Conservation (phyloP, 2,797 vertebrate genomes). For the Darevskia nairensis region DNA sequence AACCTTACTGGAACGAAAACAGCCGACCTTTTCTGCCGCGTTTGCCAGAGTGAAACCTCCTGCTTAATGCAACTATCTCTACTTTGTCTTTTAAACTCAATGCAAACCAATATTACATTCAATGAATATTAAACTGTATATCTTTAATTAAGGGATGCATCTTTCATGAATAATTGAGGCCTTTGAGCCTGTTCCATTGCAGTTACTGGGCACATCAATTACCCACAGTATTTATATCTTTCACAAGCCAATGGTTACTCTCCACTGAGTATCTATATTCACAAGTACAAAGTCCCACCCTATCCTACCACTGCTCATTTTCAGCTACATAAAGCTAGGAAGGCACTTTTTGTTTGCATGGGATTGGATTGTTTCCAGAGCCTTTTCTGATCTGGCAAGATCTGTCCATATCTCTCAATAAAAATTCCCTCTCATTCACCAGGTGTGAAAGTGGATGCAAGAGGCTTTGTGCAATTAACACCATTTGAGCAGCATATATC, state of each 20-base stretch:
- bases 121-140: too few relatives aligned
- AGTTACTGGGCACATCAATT: background rate
- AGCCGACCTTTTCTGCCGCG: too few relatives aligned
- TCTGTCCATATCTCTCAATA: conserved; percentile 5
- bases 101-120: too few relatives aligned
- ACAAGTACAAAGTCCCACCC: background rate
- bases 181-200: background rate
- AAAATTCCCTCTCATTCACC: conserved; percentile 33
- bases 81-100: too few relatives aligned
- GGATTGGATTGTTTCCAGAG: background rate
- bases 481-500: conserved; percentile 61
- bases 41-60: too few relatives aligned
- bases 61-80: too few relatives aligned
- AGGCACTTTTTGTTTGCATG: background rate
- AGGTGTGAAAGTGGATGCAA: conserved; percentile 57
- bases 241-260: background rate
- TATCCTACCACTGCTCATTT: background rate
- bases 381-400: background rate
- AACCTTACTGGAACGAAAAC: too few relatives aligned
- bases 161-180: background rate
- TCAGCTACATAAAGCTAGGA: background rate
- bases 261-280: background rate
- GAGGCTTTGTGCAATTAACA: conserved; percentile 71
- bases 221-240: background rate
- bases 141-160: background rate